Evolutionary conservation across 2,888 invertebrate species (phyloP), one percentile per base, ranked within the genome.

Genomic region (Coelopa pilipes): DNA sequence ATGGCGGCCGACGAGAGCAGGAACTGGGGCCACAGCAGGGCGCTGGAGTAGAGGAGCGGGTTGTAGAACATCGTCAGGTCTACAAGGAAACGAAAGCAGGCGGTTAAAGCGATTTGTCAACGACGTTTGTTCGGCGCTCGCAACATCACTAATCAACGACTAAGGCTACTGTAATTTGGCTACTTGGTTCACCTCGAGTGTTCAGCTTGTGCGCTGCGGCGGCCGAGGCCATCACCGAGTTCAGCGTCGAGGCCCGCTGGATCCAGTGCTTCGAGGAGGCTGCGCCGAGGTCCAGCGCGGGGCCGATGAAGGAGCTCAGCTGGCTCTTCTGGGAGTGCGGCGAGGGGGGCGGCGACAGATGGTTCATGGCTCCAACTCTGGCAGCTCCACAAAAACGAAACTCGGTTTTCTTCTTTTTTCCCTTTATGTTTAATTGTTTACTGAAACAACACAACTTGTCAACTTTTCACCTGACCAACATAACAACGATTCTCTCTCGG

Each of bases 271-370:
- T 87, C 66, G 83, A 81, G 45, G 81, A 78, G 46, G 80, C 76
- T 50, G 82, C 66, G 72, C 78, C 80, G 80, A 82, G 81, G 49
- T 84, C 86, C 63, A 87, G 78, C 63, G 84, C 76, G 53, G 79
- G 80, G 66, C 80, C 76, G 71, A 79, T 79, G n/a, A 82, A 80
- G 66, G 82, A 82, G 60, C 74, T 76, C 73, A 83, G 82, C 78
- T 82, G 84, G 72, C 80, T 82, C 66, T 81, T 80, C 72, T 77
- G 83, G 62, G 87, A 86, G 73, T 86, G 86, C 60, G 87, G 87
- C 63, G 87, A 87, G 68, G 87, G 86, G 72, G 88, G 87, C 62
- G 88, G 88, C 71, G 88, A 88, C 67, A 88, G 81, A 77, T 87
- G 87, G 78, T 88, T 87, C 87, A 87, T 87, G 15, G 76, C 19